A percentile compares a stretch with the other conserved stretches of the same genome.
These are phyloP conservation scores for Drosophila demipolita DNA, from an alignment of 2,888 invertebrate species.

Conservation along the genomic window DNA sequence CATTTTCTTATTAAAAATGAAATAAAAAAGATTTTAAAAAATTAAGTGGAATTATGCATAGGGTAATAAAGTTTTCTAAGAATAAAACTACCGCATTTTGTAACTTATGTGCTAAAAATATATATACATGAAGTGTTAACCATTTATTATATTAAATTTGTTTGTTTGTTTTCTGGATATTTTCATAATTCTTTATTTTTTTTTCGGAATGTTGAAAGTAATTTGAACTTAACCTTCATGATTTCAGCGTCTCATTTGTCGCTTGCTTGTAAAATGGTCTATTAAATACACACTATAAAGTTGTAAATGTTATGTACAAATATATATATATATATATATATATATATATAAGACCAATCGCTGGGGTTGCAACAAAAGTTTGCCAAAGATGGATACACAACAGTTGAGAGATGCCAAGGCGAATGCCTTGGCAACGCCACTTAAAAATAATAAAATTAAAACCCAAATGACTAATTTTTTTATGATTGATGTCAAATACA, in stretches of 20 bases:
- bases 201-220: conserved; percentile 46
- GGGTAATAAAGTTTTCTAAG: background rate
- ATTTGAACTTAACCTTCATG: conserved; percentile 76
- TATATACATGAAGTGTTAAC: background rate
- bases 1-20: conserved; percentile 22
- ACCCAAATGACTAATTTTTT: conserved; percentile 61
- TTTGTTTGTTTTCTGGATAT: background rate
- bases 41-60: background rate
- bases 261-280: conserved; percentile 75
- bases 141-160: background rate
- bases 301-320: conserved; percentile 36
- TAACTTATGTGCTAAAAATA: background rate
- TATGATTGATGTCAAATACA: conserved; percentile 68
- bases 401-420: conserved; percentile 52
- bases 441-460: conserved; percentile 11
- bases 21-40: background rate
- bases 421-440: conserved; percentile 67
- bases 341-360: conserved; percentile 13
- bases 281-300: conserved; percentile 76
- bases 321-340: background rate
- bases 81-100: too few species aligned
- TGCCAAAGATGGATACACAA: conserved; percentile 42
- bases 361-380: conserved; percentile 71
- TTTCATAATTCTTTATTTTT: background rate
- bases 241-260: conserved; percentile 74